Evolutionary conservation across 2,888 invertebrate genomes (phyloP).

Genomic region (Dascillus cervinus): DNA sequence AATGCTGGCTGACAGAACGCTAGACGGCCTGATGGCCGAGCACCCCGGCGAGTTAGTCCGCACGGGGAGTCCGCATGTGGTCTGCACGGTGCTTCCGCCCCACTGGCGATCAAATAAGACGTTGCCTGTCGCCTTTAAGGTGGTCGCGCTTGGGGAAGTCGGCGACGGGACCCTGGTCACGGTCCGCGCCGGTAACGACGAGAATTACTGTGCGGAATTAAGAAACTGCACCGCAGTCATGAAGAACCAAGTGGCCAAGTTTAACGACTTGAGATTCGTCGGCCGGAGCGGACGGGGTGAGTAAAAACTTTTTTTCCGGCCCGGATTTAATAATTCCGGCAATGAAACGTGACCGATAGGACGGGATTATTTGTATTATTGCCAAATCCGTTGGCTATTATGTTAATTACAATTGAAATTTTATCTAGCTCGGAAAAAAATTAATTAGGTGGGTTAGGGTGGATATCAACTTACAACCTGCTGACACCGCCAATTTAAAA

Average conservation of each 20-base stretch:
- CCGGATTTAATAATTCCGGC: not conserved
- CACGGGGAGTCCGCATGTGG: constrained; percentile 89
- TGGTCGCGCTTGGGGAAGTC: constrained; percentile 89
- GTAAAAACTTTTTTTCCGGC: no score
- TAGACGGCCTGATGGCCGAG: constrained; percentile 81
- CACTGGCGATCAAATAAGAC: constrained; percentile 99
- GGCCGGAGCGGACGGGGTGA: constrained; percentile 98
- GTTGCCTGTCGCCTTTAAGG: constrained; percentile 93
- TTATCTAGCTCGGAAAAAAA: no score
- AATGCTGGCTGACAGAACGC: constrained; percentile 78
- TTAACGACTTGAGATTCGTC: constrained; percentile 97
- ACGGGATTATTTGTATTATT: not conserved
- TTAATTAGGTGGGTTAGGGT: no score
- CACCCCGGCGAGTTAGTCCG: constrained; percentile 88
- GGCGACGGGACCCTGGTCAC: constrained; percentile 95
- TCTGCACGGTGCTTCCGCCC: constrained; percentile 89
- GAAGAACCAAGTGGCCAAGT: constrained; percentile 98
- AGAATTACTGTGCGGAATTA: constrained; percentile 94
- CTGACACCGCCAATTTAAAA: no score
- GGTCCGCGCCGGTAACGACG: constrained; percentile 95
- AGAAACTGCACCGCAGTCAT: constrained; percentile 92
- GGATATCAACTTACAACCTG: no score
- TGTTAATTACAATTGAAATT: no score
- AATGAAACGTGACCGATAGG: not conserved
- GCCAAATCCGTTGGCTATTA: no score